Percentiles rank a stretch among this genome's conserved stretches.
Conservation (phyloP, 2,888 invertebrate species). For the Catocala sponsa region DNA sequence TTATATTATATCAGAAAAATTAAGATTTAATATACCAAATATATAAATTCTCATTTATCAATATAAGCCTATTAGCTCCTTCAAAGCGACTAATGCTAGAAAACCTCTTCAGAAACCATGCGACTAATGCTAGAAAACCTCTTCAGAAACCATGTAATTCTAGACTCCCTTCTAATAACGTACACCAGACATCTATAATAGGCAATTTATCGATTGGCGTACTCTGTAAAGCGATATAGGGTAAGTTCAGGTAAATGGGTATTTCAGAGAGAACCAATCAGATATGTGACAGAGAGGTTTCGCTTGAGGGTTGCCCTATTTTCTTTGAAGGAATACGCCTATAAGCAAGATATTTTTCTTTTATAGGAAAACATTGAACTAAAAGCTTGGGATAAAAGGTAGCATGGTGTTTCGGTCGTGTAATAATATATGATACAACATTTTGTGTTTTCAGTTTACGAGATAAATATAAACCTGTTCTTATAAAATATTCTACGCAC, state of each 20-base stretch:
- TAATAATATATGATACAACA: too few relatives aligned
- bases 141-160: background rate
- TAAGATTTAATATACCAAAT: too few relatives aligned
- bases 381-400: background rate
- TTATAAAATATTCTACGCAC: too few relatives aligned
- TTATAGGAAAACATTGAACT: background rate
- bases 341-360: background rate
- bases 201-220: slow-evolving; percentile 9
- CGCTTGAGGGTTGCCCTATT: background rate
- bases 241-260: slow-evolving; percentile 11
- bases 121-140: slow-evolving; percentile 1
- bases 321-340: background rate
- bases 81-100: too few relatives aligned
- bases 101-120: background rate
- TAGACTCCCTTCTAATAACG: slow-evolving; percentile 3
- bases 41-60: too few relatives aligned
- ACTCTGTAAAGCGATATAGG: slow-evolving; percentile 6
- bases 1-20: too few relatives aligned
- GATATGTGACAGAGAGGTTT: slow-evolving; percentile 3
- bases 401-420: too few relatives aligned
- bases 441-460: too few relatives aligned
- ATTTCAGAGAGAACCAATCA: slow-evolving; percentile 2
- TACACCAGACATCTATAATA: slow-evolving; percentile 1
- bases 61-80: too few relatives aligned
- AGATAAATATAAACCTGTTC: too few relatives aligned